Evolutionary conservation across 2,113 vertebrate genomes (phyloP).

Genomic region (Hystrix brachyura): DNA sequence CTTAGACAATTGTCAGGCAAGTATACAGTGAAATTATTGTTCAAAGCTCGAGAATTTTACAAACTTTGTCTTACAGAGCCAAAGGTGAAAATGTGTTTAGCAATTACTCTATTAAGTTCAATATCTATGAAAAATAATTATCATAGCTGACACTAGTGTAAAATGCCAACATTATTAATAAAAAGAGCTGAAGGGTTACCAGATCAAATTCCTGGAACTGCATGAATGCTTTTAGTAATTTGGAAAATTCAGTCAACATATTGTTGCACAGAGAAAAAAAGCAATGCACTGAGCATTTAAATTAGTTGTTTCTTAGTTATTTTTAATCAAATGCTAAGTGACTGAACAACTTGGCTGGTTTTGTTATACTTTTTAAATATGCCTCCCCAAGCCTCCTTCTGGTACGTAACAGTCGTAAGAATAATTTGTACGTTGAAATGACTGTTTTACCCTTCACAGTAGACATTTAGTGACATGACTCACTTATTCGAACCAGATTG

Average conservation of each 20-base stretch:
- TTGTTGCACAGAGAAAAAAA: not conserved
- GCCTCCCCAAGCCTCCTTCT: constrained; percentile 31
- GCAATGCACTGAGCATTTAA: constrained; percentile 63
- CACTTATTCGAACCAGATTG: constrained; percentile 5
- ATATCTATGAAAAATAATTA: constrained; percentile 80
- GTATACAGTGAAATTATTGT: not conserved
- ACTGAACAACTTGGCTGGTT: constrained; percentile 49
- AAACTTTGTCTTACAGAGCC: constrained; percentile 62
- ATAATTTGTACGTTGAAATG: constrained; percentile 28
- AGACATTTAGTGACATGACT: constrained; percentile 1
- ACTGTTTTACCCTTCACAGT: constrained; percentile 1
- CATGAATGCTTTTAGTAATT: constrained; percentile 77
- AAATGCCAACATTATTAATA: constrained; percentile 77
- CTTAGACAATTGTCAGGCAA: constrained; percentile 48
- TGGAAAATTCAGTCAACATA: constrained; percentile 76
- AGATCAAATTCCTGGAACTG: constrained; percentile 68
- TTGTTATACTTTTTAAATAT: not conserved
- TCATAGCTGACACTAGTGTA: constrained; percentile 59
- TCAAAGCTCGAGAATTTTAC: constrained; percentile 33
- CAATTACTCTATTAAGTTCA: constrained; percentile 77
- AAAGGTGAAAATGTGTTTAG: constrained; percentile 69
- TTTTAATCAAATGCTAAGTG: constrained; percentile 78
- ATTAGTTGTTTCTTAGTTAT: constrained; percentile 68
- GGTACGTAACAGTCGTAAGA: constrained; percentile 5
- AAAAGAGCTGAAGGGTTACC: constrained; percentile 71